Conservation (phyloP, 2,113 vertebrate genomes). For the Cygnus atratus region DNA sequence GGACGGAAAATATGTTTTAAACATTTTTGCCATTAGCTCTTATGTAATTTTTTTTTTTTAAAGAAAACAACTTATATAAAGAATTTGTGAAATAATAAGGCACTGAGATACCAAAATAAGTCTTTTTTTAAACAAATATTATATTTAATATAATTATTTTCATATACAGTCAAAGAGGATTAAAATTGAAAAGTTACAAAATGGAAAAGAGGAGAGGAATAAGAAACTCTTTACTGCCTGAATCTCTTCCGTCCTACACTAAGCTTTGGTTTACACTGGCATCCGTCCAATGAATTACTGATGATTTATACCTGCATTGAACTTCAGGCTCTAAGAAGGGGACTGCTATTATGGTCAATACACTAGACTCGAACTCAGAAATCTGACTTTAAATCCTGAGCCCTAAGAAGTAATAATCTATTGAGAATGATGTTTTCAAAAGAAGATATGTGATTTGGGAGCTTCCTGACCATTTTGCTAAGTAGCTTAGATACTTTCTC, state of each 20-base stretch:
- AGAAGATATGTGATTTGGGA: not conserved
- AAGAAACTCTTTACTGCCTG: not conserved
- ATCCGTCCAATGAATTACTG: not conserved
- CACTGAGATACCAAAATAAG: not conserved
- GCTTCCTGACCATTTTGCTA: not conserved
- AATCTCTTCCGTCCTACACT: not conserved
- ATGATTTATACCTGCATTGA: conserved; percentile 41
- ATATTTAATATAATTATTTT: not conserved
- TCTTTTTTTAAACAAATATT: not conserved
- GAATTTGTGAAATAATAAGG: not conserved
- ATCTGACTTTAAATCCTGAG: not conserved
- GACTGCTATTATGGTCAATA: not conserved
- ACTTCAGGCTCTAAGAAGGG: not conserved
- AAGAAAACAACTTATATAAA: too few relatives aligned
- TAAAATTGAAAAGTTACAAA: not conserved
- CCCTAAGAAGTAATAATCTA: not conserved
- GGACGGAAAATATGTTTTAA: not conserved
- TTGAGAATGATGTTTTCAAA: not conserved
- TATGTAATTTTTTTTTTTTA: not conserved
- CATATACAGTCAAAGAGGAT: not conserved
- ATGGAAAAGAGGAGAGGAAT: not conserved
- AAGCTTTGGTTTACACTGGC: conserved; percentile 22
- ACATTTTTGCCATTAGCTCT: not conserved
- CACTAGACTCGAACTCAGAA: not conserved
- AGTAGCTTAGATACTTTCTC: not conserved